Base-by-base conservation (phyloP, 2,888 invertebrate genomes). In the Cephonodes hylas region DNA sequence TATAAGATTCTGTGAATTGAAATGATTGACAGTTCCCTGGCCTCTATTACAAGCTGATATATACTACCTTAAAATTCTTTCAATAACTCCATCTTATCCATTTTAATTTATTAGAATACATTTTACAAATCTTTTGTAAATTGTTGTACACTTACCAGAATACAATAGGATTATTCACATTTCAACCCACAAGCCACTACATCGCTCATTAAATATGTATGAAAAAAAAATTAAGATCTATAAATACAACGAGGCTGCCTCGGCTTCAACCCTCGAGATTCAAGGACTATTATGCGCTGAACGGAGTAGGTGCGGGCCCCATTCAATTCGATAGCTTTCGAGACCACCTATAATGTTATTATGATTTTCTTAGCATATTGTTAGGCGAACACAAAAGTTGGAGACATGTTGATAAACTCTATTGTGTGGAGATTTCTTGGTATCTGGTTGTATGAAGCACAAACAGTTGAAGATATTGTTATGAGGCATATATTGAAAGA, bases 131-230 rank as follows among this genome's bases (percentile, higher is more conserved):
- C n/a, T n/a, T n/a, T n/a, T n/a, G n/a, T n/a, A n/a, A n/a, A n/a
- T n/a, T n/a, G n/a, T n/a, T n/a, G n/a, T n/a, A n/a, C n/a, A n/a
- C n/a, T n/a, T n/a, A n/a, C n/a, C n/a, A n/a, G n/a, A n/a, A n/a
- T n/a, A n/a, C n/a, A n/a, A n/a, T n/a, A n/a, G n/a, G n/a, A 8
- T 4, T 38, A 38, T n/a, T 1, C 6, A 31, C 10, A 0, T 4
- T n/a, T 8, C 38, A 4, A n/a, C 60, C 25, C 42, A 61, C 48
- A 59, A 58, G 53, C 45, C 61, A 57, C 53, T 63, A 53, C 62
- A 57, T 57, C 45, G 22, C 22, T 34, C 7, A 48, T 48, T 48
- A 48, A 38, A 13, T 64, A 31, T 62, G 22, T 34, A 60, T 38
- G 22, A 15, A 38, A 34, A 57, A 60, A 61, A 38, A 65, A 15